phyloP scores from a whole-genome alignment of 2,797 vertebrate genomes.

The Vespertilio murinus region DNA sequence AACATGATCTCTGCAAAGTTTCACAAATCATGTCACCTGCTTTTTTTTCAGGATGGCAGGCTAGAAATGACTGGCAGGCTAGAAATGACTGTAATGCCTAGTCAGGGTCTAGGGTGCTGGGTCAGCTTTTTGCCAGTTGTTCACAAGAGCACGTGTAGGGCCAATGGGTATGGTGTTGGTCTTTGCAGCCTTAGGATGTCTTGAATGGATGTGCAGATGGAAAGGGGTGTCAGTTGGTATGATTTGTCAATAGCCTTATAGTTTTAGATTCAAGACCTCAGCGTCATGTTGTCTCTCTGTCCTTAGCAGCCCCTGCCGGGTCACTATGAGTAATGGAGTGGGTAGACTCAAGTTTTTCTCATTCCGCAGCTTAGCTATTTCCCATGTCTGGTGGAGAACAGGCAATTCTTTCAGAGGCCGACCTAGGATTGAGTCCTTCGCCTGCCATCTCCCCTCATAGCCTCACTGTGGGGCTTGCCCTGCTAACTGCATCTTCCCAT shows the following conservation, averaged over 20 bases:
- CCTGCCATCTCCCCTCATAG: fast-evolving
- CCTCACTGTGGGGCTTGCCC: fast-evolving
- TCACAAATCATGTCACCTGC: neutral
- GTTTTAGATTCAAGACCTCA: neutral
- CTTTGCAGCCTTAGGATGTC: neutral
- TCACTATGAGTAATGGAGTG: neutral
- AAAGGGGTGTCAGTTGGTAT: neutral
- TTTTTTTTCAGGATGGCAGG: neutral
- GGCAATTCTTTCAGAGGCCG: neutral
- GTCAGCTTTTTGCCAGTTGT: too few species aligned
- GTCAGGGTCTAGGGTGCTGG: too few species aligned
- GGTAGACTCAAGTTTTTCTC: neutral
- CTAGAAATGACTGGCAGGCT: neutral
- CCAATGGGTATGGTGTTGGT: fast-evolving
- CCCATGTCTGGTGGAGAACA: neutral
- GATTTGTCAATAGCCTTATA: neutral
- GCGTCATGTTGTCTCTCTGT: neutral
- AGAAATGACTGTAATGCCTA: neutral
- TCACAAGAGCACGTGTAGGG: neutral
- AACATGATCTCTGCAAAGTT: neutral
- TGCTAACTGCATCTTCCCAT: fast-evolving
- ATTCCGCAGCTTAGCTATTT: neutral
- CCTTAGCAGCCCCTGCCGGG: neutral
- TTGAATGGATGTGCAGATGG: neutral
- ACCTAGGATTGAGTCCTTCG: neutral